Percentiles rank a stretch among this genome's conserved stretches.
These are phyloP conservation scores for Eulimnadia texana DNA, from an alignment of 1,140 invertebrate species.

Conservation along the genomic window DNA sequence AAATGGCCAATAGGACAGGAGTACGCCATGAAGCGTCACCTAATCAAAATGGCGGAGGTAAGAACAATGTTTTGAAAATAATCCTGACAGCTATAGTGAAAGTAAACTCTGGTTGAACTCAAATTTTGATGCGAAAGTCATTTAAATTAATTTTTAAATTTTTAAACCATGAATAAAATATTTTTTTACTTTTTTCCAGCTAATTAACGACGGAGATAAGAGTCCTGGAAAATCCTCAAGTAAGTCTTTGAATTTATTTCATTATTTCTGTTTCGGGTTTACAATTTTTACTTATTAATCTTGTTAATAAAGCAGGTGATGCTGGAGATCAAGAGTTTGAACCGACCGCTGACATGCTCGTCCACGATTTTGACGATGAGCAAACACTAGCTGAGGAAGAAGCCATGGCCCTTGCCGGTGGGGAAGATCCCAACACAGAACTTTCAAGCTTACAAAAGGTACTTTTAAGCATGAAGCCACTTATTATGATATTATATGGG, in stretches of 20 bases:
- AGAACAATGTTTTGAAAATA: not conserved
- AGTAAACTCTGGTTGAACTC: not conserved
- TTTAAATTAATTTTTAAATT: not conserved
- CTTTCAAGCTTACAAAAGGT: slow-evolving; percentile 74
- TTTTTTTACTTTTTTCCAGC: not conserved
- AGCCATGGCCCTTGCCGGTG: slow-evolving; percentile 73
- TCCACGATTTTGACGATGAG: slow-evolving; percentile 94
- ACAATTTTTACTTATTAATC: not conserved
- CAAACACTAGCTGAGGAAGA: slow-evolving; percentile 91
- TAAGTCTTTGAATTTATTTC: not conserved
- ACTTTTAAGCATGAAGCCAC: no score
- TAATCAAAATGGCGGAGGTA: not conserved
- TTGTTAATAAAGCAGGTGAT: slow-evolving; percentile 3
- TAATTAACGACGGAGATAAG: slow-evolving; percentile 5
- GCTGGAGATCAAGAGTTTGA: slow-evolving; percentile 44
- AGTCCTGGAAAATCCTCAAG: slow-evolving; percentile 1
- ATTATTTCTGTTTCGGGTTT: not conserved
- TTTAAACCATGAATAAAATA: not conserved
- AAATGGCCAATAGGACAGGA: no score
- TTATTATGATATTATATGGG: no score
- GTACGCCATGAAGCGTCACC: not conserved
- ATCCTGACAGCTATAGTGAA: not conserved
- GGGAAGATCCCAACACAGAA: slow-evolving; percentile 73
- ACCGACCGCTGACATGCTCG: slow-evolving; percentile 71
- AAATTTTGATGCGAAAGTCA: not conserved